phyloP scores from a whole-genome alignment of 2,797 vertebrate genomes.

The Eidolon dupreanum region DNA sequence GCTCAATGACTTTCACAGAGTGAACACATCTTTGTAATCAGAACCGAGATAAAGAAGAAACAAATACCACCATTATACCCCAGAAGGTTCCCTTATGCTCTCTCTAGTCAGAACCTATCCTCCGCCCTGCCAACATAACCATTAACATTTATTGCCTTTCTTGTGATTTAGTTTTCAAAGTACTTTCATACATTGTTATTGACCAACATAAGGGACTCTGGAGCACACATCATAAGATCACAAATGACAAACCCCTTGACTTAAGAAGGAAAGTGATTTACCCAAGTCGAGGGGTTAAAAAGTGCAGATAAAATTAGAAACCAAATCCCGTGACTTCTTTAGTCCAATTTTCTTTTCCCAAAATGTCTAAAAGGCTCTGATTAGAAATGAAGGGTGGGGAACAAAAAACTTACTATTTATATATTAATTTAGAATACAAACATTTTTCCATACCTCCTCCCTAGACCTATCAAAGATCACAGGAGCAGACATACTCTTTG shows the following conservation, averaged over 20 bases:
- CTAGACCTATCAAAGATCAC: slow-evolving; percentile 94
- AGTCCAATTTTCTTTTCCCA: neutral
- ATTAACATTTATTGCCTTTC: neutral
- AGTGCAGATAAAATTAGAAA: neutral
- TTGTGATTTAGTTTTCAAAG: slow-evolving; percentile 38
- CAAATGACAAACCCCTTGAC: neutral
- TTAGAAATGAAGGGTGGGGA: neutral
- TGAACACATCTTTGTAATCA: slow-evolving; percentile 1
- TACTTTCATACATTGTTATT: slow-evolving; percentile 5
- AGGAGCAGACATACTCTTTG: slow-evolving; percentile 85
- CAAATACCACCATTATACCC: neutral
- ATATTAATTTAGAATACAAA: slow-evolving; percentile 54
- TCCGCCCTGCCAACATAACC: neutral
- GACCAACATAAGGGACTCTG: neutral
- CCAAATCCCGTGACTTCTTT: neutral
- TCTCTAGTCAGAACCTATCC: neutral
- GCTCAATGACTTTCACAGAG: neutral
- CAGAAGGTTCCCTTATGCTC: neutral
- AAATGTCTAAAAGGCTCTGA: slow-evolving; percentile 38
- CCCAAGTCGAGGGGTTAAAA: neutral
- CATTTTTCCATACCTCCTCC: slow-evolving; percentile 90
- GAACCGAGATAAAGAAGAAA: slow-evolving; percentile 2
- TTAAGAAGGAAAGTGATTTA: slow-evolving; percentile 3
- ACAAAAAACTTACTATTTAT: neutral
- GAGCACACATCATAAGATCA: neutral